Percentiles rank a stretch among this genome's conserved stretches.
Conservation (phyloP, 2,113 vertebrate genomes). For the Tamias sibiricus region DNA sequence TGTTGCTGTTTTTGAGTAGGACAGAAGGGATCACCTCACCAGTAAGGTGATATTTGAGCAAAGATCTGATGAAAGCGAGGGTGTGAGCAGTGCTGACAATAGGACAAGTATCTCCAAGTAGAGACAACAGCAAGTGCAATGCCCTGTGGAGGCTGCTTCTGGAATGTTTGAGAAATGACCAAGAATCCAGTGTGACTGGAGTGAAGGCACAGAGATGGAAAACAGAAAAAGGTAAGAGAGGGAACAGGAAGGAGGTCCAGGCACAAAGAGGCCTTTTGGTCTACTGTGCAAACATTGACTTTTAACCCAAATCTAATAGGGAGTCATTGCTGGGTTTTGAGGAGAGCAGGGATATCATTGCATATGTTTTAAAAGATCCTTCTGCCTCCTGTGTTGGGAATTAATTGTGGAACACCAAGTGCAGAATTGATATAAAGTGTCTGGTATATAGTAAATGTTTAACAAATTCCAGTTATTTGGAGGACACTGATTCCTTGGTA, state of each 20-base stretch:
- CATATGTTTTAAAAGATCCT: background rate
- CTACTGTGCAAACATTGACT: background rate
- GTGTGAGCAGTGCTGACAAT: background rate
- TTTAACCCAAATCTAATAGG: background rate
- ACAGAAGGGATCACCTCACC: background rate
- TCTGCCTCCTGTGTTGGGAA: background rate
- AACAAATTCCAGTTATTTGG: conserved; percentile 15
- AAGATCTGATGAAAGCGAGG: background rate
- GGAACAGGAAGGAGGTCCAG: background rate
- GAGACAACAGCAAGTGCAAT: background rate
- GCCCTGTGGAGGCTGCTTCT: background rate
- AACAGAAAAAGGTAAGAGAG: background rate
- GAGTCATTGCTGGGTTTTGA: background rate
- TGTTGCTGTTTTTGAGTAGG: background rate
- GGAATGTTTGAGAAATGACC: background rate
- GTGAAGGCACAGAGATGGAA: background rate
- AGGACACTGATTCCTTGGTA: background rate
- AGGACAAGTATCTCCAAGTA: background rate
- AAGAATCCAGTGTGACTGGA: background rate
- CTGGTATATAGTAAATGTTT: background rate
- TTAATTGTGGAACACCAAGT: background rate
- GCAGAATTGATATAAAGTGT: background rate
- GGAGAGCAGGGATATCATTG: background rate
- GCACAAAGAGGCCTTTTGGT: background rate
- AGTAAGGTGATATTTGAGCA: background rate